Evolutionary conservation across 1,140 invertebrate genomes (phyloP).

Genomic region (Alviniconcha marisindica): DNA sequence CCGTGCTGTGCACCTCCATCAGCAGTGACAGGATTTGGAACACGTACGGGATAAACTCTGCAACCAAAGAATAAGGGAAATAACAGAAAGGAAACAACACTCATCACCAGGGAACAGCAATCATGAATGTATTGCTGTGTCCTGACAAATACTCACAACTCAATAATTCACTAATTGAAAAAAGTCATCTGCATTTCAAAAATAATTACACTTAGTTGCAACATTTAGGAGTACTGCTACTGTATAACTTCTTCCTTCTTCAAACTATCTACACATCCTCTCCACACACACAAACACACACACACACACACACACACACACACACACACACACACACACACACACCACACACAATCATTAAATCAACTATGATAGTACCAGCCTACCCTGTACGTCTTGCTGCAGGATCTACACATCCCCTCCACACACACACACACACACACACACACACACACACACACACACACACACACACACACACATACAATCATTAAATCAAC

Average conservation of each 20-base stretch:
- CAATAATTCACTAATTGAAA: too few relatives aligned
- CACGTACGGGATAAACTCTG: slow-evolving; percentile 98
- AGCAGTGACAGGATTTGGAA: slow-evolving; percentile 97
- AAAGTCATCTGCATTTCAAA: too few relatives aligned
- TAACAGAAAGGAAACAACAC: too few relatives aligned
- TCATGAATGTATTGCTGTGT: too few relatives aligned
- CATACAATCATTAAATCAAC: neutral
- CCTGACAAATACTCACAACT: too few relatives aligned
- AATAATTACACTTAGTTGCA: neutral
- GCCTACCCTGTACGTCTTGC: slow-evolving; percentile 91
- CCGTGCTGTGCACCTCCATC: slow-evolving; percentile 85
- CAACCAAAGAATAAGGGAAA: slow-evolving; percentile 36
- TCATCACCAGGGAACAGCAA: too few relatives aligned
- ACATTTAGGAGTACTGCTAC: too few relatives aligned
- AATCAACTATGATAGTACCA: neutral
- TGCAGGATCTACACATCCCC: too few relatives aligned
- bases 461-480: neutral
- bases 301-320: neutral
- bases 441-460: neutral
- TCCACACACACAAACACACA: neutral
- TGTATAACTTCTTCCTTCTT: too few relatives aligned
- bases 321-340: neutral
- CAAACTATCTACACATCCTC: too few relatives aligned
- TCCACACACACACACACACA: neutral
- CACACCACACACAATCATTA: neutral